Conservation (phyloP, 2,888 invertebrate genomes). For the Microplitis manilae region DNA sequence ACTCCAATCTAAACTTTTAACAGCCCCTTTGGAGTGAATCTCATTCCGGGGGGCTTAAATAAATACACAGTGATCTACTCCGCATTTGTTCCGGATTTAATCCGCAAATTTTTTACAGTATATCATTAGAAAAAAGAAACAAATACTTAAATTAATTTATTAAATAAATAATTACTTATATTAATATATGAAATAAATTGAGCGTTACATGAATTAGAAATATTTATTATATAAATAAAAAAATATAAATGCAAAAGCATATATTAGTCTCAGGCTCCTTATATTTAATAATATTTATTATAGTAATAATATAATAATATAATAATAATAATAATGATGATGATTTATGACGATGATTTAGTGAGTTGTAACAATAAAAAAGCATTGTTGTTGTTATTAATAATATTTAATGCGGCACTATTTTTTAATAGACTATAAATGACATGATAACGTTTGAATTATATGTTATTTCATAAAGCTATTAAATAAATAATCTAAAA, state of each 20-base stretch:
- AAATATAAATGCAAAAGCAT: background rate
- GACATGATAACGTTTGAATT: slow-evolving; percentile 50
- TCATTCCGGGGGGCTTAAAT: too few species aligned
- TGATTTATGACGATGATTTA: slow-evolving; percentile 3
- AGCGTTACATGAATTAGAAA: too few species aligned
- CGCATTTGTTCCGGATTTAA: too few species aligned
- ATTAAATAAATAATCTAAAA: slow-evolving; percentile 10
- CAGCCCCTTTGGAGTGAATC: too few species aligned
- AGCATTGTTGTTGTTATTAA: background rate
- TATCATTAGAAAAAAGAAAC: too few species aligned
- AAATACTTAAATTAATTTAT: too few species aligned
- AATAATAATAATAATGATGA: background rate
- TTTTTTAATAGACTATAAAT: slow-evolving; percentile 9
- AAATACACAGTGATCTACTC: too few species aligned
- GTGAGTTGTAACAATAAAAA: background rate
- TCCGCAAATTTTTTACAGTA: too few species aligned
- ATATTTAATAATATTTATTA: background rate
- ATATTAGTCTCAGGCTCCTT: slow-evolving; percentile 1
- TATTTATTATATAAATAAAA: background rate
- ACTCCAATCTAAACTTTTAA: too few species aligned
- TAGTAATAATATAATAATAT: background rate
- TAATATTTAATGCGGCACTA: background rate
- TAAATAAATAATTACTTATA: too few species aligned
- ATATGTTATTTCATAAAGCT: slow-evolving; percentile 22
- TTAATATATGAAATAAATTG: too few species aligned